Conservation (phyloP, 2,888 invertebrate genomes). For the Agrotis clavis region DNA sequence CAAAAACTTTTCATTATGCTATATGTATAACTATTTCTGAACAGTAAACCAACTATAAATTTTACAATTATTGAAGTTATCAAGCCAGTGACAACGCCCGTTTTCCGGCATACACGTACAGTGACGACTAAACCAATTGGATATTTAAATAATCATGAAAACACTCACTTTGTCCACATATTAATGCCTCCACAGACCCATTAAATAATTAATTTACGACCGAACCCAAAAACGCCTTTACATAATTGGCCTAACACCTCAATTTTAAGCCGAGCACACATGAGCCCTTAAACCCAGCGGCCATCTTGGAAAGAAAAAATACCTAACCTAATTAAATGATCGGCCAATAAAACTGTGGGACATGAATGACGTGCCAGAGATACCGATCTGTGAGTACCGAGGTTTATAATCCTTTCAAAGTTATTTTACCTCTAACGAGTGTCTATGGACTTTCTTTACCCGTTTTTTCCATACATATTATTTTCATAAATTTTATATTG, state of each 20-base stretch:
- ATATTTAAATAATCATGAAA: not conserved
- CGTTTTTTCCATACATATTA: no score
- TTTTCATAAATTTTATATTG: no score
- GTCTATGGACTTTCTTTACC: no score
- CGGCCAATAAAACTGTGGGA: conserved; percentile 45
- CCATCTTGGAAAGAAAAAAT: conserved; percentile 40
- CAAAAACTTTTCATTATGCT: not conserved
- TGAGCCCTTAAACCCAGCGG: conserved; percentile 18
- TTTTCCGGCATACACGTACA: not conserved
- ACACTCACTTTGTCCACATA: not conserved
- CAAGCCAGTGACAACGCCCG: not conserved
- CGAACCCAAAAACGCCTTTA: not conserved
- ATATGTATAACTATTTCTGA: not conserved
- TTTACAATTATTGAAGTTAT: not conserved
- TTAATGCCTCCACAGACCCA: not conserved
- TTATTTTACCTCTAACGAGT: no score
- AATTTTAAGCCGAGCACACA: conserved; percentile 20
- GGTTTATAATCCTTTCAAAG: conserved; percentile 11
- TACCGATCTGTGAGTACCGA: conserved; percentile 40
- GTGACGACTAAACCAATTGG: not conserved
- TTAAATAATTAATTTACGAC: conserved; percentile 24
- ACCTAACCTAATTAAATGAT: conserved; percentile 55
- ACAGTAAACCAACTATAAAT: not conserved
- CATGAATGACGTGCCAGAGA: conserved; percentile 38
- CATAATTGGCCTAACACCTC: conserved; percentile 15